phyloP scores from a whole-genome alignment of 2,888 invertebrate genomes.

The Drosophila borborema region DNA sequence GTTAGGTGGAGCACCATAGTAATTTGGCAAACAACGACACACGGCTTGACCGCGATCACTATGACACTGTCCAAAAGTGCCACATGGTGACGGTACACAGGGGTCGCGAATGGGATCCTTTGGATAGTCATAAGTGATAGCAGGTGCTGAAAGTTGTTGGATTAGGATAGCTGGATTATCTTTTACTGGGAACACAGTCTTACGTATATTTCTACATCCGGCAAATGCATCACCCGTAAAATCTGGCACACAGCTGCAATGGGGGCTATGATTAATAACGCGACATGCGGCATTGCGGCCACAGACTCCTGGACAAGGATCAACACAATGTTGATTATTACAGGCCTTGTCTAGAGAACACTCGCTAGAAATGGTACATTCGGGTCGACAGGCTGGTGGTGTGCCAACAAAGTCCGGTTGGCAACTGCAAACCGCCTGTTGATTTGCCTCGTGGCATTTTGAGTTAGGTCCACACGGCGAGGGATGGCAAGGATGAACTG shows the following conservation, averaged over 20 bases:
- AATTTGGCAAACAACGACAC: conserved; percentile 87
- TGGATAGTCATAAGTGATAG: conserved; percentile 60
- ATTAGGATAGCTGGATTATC: conserved; percentile 13
- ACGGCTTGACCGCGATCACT: conserved; percentile 87
- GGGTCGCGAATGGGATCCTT: conserved; percentile 86
- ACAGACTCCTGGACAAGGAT: conserved; percentile 91
- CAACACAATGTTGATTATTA: conserved; percentile 88
- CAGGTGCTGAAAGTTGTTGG: conserved; percentile 59
- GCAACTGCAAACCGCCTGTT: conserved; percentile 88
- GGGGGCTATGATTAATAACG: conserved; percentile 89
- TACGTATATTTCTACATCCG: conserved; percentile 86
- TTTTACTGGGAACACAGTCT: conserved; percentile 62
- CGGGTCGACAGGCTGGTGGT: conserved; percentile 91
- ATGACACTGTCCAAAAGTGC: conserved; percentile 88
- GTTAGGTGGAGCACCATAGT: conserved; percentile 89
- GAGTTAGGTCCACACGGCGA: conserved; percentile 89
- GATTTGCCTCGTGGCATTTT: conserved; percentile 87
- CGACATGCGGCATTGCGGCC: conserved; percentile 88
- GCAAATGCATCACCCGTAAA: conserved; percentile 90
- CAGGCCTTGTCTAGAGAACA: conserved; percentile 88
- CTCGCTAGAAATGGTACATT: conserved; percentile 90
- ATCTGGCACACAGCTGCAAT: conserved; percentile 89
- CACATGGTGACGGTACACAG: conserved; percentile 89
- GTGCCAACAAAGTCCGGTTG: conserved; percentile 87
- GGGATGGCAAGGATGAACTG: conserved; percentile 87